Percentiles rank a stretch among this genome's conserved stretches.
phyloP scores from a whole-genome alignment of 64 coral and sea anemone species.

The Trachythela sp. region DNA sequence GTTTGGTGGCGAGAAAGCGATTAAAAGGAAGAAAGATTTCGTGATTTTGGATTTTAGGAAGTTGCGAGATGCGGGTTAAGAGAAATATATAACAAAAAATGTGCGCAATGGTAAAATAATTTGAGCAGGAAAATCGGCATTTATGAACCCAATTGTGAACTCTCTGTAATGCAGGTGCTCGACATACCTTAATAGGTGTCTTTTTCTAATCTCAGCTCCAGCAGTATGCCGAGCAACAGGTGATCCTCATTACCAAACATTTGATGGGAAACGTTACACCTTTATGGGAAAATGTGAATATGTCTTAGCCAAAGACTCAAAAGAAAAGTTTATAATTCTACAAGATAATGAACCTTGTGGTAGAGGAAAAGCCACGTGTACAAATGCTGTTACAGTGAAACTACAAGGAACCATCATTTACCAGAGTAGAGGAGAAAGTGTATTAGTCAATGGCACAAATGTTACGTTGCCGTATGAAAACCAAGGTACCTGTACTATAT shows the following conservation, averaged over 20 bases:
- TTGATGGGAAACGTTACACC: not conserved
- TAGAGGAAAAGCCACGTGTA: not conserved
- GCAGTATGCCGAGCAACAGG: not conserved
- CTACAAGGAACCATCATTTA: not conserved
- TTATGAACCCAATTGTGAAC: no score
- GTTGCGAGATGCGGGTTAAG: no score
- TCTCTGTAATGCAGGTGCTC: no score
- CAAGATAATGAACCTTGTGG: not conserved
- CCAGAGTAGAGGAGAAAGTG: not conserved
- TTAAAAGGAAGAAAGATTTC: no score
- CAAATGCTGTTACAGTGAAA: not conserved
- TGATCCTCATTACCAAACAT: not conserved
- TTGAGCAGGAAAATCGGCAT: no score
- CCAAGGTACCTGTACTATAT: not conserved
- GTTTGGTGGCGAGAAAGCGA: no score
- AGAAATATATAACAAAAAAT: no score
- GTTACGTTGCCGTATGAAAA: not conserved
- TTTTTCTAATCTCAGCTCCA: not conserved
- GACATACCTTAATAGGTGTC: no score
- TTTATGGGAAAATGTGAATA: slow-evolving; percentile 4
- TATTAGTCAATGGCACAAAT: not conserved
- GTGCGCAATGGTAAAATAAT: no score
- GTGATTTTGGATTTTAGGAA: no score
- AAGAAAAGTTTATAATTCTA: not conserved
- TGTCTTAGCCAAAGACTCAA: not conserved